A percentile compares a stretch with the other conserved stretches of the same genome.
phyloP scores from a whole-genome alignment of 1,140 invertebrate species.

The Ostrea edulis region DNA sequence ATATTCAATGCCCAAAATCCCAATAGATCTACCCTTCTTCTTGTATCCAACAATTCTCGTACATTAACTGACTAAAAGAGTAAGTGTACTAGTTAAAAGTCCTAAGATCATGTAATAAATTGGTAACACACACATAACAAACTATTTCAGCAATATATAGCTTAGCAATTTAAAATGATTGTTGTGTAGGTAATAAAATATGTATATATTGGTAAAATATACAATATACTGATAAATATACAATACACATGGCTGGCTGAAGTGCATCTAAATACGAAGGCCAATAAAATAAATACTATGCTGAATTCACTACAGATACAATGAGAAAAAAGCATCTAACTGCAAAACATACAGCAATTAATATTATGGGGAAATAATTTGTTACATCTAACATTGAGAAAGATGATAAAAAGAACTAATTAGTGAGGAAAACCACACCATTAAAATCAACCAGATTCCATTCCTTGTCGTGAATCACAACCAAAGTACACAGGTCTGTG shows the following conservation, averaged over 20 bases:
- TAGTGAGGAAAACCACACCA: constrained; percentile 13
- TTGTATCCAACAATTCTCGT: not conserved
- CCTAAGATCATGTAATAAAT: constrained; percentile 5
- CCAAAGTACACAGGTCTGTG: constrained; percentile 31
- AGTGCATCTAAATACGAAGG: not conserved
- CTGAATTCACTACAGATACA: not conserved
- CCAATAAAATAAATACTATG: constrained; percentile 3
- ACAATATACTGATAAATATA: constrained; percentile 26
- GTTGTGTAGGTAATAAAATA: constrained; percentile 39
- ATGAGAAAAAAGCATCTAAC: not conserved
- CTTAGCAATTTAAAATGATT: constrained; percentile 30
- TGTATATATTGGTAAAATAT: constrained; percentile 17
- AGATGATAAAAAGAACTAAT: constrained; percentile 14
- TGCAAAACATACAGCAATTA: not conserved
- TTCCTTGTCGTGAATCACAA: constrained; percentile 21
- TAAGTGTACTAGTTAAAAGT: not conserved
- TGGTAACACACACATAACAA: not conserved
- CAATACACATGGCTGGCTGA: constrained; percentile 27
- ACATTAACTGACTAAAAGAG: not conserved
- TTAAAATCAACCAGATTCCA: constrained; percentile 35
- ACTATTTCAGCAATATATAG: not conserved
- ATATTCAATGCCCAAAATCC: constrained; percentile 21
- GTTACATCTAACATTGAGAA: constrained; percentile 25
- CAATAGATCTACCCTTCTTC: not conserved
- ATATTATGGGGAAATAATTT: not conserved